phyloP scores from a whole-genome alignment of 2,113 vertebrate genomes.

The Hymenochirus boettgeri region DNA sequence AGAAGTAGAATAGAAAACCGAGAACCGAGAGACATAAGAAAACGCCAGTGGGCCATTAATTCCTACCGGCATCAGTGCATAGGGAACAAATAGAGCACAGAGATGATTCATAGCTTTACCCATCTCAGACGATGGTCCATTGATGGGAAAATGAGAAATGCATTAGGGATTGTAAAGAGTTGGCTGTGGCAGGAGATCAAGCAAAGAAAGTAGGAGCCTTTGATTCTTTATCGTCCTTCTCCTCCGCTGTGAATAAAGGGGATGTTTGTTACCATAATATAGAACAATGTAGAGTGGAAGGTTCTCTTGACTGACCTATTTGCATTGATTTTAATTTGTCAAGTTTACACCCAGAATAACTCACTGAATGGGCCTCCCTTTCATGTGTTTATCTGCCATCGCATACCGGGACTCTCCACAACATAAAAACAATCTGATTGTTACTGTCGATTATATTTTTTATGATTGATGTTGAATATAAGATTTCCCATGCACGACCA shows the following conservation, averaged over 20 bases:
- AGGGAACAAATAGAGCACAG: too few relatives aligned
- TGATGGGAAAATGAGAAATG: slow-evolving; percentile 21
- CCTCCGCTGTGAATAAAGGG: background rate
- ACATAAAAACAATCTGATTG: background rate
- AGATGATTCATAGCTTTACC: too few relatives aligned
- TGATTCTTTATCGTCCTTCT: slow-evolving; percentile 7
- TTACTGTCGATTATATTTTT: background rate
- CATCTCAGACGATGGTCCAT: slow-evolving; percentile 9
- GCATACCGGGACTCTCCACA: slow-evolving; percentile 14
- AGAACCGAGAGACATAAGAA: too few relatives aligned
- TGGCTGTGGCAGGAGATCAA: slow-evolving; percentile 25
- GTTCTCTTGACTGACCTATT: slow-evolving; percentile 27
- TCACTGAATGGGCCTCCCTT: slow-evolving; percentile 18
- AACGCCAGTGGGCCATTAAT: too few relatives aligned
- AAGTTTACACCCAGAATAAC: slow-evolving; percentile 23
- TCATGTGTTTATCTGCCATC: slow-evolving; percentile 11
- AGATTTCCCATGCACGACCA: slow-evolving; percentile 14
- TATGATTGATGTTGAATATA: slow-evolving; percentile 18
- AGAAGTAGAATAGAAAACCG: too few relatives aligned
- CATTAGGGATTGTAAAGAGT: slow-evolving; percentile 19
- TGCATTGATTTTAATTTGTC: slow-evolving; percentile 13
- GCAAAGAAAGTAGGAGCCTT: background rate
- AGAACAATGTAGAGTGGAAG: background rate
- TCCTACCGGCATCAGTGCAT: too few relatives aligned
- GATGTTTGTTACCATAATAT: slow-evolving; percentile 30